Evolutionary conservation across 1,140 invertebrate genomes (phyloP), one percentile per base, ranked within the genome.

Genomic region (Cardiocondyla obscurior): DNA sequence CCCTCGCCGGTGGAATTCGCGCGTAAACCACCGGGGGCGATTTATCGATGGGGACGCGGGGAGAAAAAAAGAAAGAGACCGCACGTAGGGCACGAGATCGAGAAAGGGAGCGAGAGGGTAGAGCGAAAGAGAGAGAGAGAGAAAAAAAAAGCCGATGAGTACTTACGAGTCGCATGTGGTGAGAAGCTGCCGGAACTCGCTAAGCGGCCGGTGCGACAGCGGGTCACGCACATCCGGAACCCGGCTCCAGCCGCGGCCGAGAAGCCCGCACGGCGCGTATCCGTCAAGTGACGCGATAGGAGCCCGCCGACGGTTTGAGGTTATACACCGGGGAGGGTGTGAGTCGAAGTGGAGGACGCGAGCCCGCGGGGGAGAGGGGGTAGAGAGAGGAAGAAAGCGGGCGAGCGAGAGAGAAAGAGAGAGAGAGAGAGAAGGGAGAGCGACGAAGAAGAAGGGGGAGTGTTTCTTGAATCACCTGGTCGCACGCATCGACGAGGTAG

Each of bases 261-360:
- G 58, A 64, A 79, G 39, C 65, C n/a, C n/a, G 73, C 46, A 49
- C 8, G 46, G 3, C 25, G 49, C 30, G 8, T 72, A 28, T n/a
- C n/a, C 44, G 57, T 64, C 82, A 36, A 39, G 1, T 30, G 44
- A 25, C 74, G 74, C 74, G 74, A 79, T 16, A 79, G 46, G 39
- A 53, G 44, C 74, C 55, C 46, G 74, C 60, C 46, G 74, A 79
- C 74, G 60, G 74, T 84, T 88, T 76, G 70, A 81, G 86, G 85
- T 87, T 88, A 88, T 86, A 73, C 72, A 62, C 60, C 74, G 36
- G 22, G 14, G 46, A 79, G 60, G 33, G 74, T 77, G 74, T 67
- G 60, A 67, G 74, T 79, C 62, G n/a, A 4, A 30, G n/a, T 44
- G 12, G 10, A n/a, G n/a, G n/a, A n/a, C n/a, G n/a, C n/a, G n/a